Percentiles rank a stretch among this genome's conserved stretches.
These are phyloP conservation scores for Muscicapa adusta DNA, from an alignment of 2,113 vertebrate species.

Conservation along the genomic window DNA sequence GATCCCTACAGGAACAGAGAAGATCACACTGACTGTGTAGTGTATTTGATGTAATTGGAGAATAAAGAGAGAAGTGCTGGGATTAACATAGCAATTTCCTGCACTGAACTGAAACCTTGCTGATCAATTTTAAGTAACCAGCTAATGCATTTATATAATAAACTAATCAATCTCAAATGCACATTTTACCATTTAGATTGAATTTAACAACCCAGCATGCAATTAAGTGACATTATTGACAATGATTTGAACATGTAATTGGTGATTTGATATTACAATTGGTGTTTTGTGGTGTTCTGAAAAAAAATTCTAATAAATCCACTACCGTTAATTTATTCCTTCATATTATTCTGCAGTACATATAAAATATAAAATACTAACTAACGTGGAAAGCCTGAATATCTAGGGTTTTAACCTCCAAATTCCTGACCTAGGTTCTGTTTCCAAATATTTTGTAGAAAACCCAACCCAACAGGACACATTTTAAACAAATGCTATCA, in stretches of 20 bases:
- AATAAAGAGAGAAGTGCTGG: conserved; percentile 25
- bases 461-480: accelerated
- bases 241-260: conserved; percentile 6
- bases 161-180: conserved; percentile 57
- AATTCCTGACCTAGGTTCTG: not conserved
- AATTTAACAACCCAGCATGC: conserved; percentile 33
- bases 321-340: not conserved
- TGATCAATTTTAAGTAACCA: conserved; percentile 56
- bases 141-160: conserved; percentile 46
- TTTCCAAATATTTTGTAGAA: not conserved
- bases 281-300: not conserved
- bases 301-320: conserved; percentile 32
- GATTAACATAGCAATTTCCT: conserved; percentile 31
- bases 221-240: conserved; percentile 40
- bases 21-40: not conserved
- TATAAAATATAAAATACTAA: not conserved
- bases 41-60: not conserved
- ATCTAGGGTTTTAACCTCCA: not conserved
- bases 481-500: not conserved
- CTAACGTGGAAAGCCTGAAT: not conserved
- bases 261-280: conserved; percentile 39
- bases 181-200: conserved; percentile 24
- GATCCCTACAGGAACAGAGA: not conserved
- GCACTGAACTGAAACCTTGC: conserved; percentile 8
- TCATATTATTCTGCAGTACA: not conserved